Base-by-base conservation (phyloP, 2,797 vertebrate species). In the Cuniculus paca region DNA sequence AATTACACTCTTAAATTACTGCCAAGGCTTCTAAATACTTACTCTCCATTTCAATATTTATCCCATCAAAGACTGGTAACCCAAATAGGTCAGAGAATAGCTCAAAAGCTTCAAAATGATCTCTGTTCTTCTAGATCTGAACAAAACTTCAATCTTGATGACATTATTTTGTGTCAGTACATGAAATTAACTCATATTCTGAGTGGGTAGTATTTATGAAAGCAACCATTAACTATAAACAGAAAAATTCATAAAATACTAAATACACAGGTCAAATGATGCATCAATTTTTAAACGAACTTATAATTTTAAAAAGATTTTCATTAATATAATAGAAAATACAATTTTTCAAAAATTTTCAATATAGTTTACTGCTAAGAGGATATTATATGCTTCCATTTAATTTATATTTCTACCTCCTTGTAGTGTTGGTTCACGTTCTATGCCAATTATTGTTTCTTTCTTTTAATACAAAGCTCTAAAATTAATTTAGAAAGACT, bases 31-130 rank as follows among this genome's bases (percentile, higher is more conserved):
- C 39, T 50, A 84, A 93, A 65, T 84, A 26, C 9, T 58, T 85
- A 65, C 82, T 88, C 48, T 88, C 16, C 45, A 50, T 92, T 56
- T 94, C 14, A 74, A 10, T 68, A 78, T 92, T 95, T 95, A 72
- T 86, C 9, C 39, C 34, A 70, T 28, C 79, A 75, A 20, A 91
- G 72, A 70, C 7, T 61, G 28, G 20, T 50, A 70, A 75, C 39
- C 7, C 4, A 56, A 54, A 60, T 9, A 90, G 22, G 54, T 50
- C 24, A 87, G 42, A 24, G 36, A 68, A 34, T 7, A 84, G 36
- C 36, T 84, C 31, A 50, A 52, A 86, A 52, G 75, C 1, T 48
- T 94, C 31, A 80, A 91, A 82, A 75, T 85, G 34, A 45, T 74
- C 65, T 83, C 13, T 42, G 11, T 42, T 22, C 68, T 68, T 91